Evolutionary conservation across 2,113 vertebrate genomes (phyloP).

Genomic region (Anhinga anhinga): DNA sequence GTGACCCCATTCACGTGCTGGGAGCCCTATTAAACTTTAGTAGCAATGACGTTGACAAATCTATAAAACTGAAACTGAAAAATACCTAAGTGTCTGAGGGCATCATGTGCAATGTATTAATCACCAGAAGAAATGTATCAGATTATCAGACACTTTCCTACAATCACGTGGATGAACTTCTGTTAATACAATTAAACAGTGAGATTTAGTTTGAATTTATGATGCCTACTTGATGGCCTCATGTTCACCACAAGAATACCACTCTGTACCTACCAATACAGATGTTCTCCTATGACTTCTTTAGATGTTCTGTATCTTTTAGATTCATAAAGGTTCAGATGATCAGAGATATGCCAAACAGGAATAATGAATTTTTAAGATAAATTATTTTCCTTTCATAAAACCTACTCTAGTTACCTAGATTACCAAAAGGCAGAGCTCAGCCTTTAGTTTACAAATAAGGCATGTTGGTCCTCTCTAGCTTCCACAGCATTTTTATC

Average conservation of each 20-base stretch:
- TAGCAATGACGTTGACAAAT: background rate
- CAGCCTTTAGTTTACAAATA: background rate
- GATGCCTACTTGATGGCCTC: background rate
- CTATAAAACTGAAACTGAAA: background rate
- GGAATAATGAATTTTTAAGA: background rate
- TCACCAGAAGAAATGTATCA: background rate
- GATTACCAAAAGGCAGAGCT: background rate
- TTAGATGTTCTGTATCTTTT: background rate
- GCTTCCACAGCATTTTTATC: background rate
- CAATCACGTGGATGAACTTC: background rate
- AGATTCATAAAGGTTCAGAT: background rate
- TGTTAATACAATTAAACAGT: background rate
- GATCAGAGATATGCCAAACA: background rate
- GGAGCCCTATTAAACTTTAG: background rate
- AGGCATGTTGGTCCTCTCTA: background rate
- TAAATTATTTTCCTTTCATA: background rate
- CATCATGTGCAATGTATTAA: background rate
- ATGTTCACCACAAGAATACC: background rate
- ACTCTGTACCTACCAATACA: background rate
- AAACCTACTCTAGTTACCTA: background rate
- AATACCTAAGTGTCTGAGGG: background rate
- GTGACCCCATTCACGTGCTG: background rate
- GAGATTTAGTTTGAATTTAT: background rate
- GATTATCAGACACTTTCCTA: background rate
- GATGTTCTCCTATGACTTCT: background rate